These are phyloP conservation scores for Arnoldichthys spilopterus DNA, from an alignment of 2,797 vertebrate genomes.

Conservation along the genomic window DNA sequence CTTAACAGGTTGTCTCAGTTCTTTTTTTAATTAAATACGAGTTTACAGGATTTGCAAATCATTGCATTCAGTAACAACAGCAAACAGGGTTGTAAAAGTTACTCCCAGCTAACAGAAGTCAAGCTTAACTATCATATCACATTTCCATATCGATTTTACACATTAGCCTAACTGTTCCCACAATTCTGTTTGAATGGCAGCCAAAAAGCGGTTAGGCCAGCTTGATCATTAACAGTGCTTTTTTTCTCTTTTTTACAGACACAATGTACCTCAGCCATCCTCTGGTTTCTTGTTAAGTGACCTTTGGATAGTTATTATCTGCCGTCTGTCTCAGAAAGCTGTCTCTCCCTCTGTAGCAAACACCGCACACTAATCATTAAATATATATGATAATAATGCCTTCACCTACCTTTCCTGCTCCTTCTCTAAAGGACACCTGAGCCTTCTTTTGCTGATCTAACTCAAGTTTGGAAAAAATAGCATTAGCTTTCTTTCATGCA, in stretches of 20 bases:
- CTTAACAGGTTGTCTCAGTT: too few species aligned
- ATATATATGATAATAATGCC: not conserved
- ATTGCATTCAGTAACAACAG: too few species aligned
- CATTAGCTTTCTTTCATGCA: not conserved
- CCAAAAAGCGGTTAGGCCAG: not conserved
- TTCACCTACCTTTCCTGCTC: not conserved
- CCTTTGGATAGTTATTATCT: slow-evolving; percentile 53
- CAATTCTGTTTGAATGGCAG: not conserved
- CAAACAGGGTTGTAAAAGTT: too few species aligned
- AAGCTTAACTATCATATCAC: too few species aligned
- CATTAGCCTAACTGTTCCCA: not conserved
- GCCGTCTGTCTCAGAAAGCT: not conserved
- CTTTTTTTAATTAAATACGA: too few species aligned
- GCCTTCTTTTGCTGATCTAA: not conserved
- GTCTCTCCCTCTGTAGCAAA: slow-evolving; percentile 9
- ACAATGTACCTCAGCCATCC: slow-evolving; percentile 20
- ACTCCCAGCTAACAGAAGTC: too few species aligned
- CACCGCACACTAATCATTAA: slow-evolving; percentile 14
- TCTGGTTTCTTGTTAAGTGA: slow-evolving; percentile 29
- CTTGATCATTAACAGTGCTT: slow-evolving; percentile 57
- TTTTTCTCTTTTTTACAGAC: slow-evolving; percentile 37
- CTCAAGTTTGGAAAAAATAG: too few species aligned
- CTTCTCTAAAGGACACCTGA: not conserved
- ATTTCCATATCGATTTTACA: too few species aligned
- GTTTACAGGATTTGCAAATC: too few species aligned